phyloP scores from a whole-genome alignment of 2,113 vertebrate genomes.

The Amphilophus citrinellus region DNA sequence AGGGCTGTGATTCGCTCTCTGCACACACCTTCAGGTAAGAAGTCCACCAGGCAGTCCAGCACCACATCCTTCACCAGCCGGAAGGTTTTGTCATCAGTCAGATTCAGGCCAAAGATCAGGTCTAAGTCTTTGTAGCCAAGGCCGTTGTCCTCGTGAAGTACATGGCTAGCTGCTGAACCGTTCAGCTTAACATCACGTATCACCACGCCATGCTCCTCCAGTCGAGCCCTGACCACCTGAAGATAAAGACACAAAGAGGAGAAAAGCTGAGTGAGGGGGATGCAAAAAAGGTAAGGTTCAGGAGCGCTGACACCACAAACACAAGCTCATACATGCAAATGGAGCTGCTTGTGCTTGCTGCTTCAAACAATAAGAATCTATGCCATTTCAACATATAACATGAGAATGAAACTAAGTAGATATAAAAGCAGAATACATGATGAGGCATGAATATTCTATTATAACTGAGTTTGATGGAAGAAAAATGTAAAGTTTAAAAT shows the following conservation, averaged over 20 bases:
- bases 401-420: not conserved
- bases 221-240: slow-evolving; percentile 90
- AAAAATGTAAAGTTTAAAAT: too few species aligned
- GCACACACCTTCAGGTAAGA: slow-evolving; percentile 90
- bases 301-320: not conserved
- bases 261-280: slow-evolving; percentile 17
- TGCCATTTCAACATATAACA: not conserved
- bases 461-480: not conserved
- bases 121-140: slow-evolving; percentile 96
- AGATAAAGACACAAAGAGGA: slow-evolving; percentile 21
- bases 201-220: slow-evolving; percentile 86
- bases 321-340: slow-evolving; percentile 13
- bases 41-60: slow-evolving; percentile 93
- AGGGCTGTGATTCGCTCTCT: slow-evolving; percentile 89
- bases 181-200: slow-evolving; percentile 90
- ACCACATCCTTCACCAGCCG: slow-evolving; percentile 92
- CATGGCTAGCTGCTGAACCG: slow-evolving; percentile 92
- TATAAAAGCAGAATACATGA: not conserved
- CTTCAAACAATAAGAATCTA: not conserved
- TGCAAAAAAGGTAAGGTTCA: slow-evolving; percentile 6
- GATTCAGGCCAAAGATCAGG: slow-evolving; percentile 89
- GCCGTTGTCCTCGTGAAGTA: slow-evolving; percentile 91
- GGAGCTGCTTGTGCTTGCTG: not conserved
- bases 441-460: not conserved
- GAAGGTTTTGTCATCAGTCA: slow-evolving; percentile 87